Conservation (phyloP, 2,113 vertebrate species). For the Pomatorhinus ruficollis region DNA sequence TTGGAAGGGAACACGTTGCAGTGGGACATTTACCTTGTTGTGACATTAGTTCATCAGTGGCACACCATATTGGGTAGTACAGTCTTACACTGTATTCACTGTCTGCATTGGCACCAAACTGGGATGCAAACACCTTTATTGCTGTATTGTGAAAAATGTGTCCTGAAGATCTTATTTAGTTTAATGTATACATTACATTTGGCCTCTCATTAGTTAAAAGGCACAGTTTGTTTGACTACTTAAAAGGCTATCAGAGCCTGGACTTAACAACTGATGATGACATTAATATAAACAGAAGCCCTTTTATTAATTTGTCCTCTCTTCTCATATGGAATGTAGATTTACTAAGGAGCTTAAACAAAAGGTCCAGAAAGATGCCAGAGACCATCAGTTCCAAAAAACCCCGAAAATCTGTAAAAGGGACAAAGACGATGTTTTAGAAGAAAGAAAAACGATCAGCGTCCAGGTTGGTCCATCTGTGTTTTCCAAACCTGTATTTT, state of each 20-base stretch:
- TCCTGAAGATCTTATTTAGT: neutral
- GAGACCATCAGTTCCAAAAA: conserved; percentile 76
- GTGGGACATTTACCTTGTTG: neutral
- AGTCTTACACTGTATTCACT: neutral
- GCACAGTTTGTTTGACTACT: neutral
- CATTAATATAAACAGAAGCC: neutral
- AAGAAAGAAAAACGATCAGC: conserved; percentile 71
- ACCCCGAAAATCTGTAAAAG: conserved; percentile 74
- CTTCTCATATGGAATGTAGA: conserved; percentile 24
- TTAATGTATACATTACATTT: neutral
- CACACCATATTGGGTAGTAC: neutral
- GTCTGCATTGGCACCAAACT: neutral
- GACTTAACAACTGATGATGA: neutral
- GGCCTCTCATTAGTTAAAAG: neutral
- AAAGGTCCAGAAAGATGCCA: conserved; percentile 82
- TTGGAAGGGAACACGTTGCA: neutral
- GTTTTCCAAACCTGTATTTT: neutral
- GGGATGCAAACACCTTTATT: neutral
- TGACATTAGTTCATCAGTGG: neutral
- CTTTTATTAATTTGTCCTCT: neutral
- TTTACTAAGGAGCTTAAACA: conserved; percentile 82
- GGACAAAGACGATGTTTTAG: conserved; percentile 70
- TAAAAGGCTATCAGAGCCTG: neutral
- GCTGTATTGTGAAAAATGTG: neutral
- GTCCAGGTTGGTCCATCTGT: conserved; percentile 66